phyloP scores from a whole-genome alignment of 1,140 invertebrate species.

The Drosophila lini region DNA sequence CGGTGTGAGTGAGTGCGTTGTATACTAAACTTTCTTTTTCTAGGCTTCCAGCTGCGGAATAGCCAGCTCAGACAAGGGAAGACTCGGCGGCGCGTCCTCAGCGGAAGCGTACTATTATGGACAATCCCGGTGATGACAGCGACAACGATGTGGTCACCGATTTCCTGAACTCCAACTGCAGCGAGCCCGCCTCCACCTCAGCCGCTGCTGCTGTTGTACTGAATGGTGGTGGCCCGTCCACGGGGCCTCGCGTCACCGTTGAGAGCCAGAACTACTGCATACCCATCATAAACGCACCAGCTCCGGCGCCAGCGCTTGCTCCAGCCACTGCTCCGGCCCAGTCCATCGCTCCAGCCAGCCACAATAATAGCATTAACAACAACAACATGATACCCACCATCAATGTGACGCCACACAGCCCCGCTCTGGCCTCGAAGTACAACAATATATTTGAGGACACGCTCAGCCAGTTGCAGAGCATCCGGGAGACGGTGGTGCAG shows the following conservation, averaged over 20 bases:
- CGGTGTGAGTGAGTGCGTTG: conserved; percentile 49
- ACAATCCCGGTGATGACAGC: conserved; percentile 72
- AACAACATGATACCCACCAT: conserved; percentile 90
- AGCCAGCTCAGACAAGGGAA: conserved; percentile 44
- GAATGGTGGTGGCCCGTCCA: conserved; percentile 33
- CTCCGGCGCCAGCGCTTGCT: background rate
- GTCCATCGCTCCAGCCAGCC: conserved; percentile 17
- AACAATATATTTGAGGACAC: conserved; percentile 85
- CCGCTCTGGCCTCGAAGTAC: conserved; percentile 86
- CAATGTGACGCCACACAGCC: conserved; percentile 93
- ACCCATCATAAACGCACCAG: conserved; percentile 72
- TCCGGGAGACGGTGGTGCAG: conserved; percentile 81
- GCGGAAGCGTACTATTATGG: conserved; percentile 56
- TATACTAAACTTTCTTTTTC: conserved; percentile 81
- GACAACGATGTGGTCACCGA: conserved; percentile 83
- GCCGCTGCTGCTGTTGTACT: conserved; percentile 5
- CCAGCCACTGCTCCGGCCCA: background rate
- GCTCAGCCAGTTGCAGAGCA: conserved; percentile 84
- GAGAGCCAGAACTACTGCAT: conserved; percentile 82
- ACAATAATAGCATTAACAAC: conserved; percentile 44
- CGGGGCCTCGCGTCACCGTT: conserved; percentile 37
- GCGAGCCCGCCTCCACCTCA: conserved; percentile 23
- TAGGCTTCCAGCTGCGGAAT: conserved; percentile 47
- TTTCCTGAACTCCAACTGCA: conserved; percentile 79
- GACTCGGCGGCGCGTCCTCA: conserved; percentile 9